phyloP scores from a whole-genome alignment of 2,113 vertebrate species.

The Thunnus thynnus region DNA sequence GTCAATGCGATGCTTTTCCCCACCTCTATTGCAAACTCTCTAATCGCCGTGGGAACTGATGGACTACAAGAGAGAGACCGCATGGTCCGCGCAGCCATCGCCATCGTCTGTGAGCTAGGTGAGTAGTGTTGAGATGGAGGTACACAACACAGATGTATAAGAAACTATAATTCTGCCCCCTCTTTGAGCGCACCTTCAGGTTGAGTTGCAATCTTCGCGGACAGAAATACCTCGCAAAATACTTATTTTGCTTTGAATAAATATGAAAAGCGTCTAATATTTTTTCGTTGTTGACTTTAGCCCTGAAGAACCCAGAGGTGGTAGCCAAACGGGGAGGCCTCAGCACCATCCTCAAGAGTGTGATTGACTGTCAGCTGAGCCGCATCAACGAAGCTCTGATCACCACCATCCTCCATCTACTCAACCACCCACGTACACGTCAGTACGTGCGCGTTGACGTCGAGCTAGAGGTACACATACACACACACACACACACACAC shows the following conservation, averaged over 20 bases:
- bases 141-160: neutral
- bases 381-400: slow-evolving; percentile 98
- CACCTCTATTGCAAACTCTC: slow-evolving; percentile 95
- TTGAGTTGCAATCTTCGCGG: neutral
- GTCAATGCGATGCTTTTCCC: slow-evolving; percentile 98
- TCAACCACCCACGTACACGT: slow-evolving; percentile 97
- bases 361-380: slow-evolving; percentile 97
- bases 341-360: slow-evolving; percentile 97
- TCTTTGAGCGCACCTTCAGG: neutral
- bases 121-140: slow-evolving; percentile 13
- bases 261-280: neutral
- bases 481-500: neutral
- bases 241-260: neutral
- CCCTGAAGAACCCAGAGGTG: slow-evolving; percentile 97
- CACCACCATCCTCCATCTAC: slow-evolving; percentile 97
- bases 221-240: neutral
- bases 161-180: neutral
- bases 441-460: slow-evolving; percentile 96
- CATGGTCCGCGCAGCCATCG: slow-evolving; percentile 98
- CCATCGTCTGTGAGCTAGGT: slow-evolving; percentile 98
- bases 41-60: slow-evolving; percentile 98
- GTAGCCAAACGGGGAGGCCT: slow-evolving; percentile 96
- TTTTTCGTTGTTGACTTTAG: slow-evolving; percentile 70
- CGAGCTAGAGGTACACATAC: slow-evolving; percentile 91
- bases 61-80: slow-evolving; percentile 97